These are phyloP conservation scores for Scaeva pyrastri DNA, from an alignment of 2,888 invertebrate species.

Conservation along the genomic window DNA sequence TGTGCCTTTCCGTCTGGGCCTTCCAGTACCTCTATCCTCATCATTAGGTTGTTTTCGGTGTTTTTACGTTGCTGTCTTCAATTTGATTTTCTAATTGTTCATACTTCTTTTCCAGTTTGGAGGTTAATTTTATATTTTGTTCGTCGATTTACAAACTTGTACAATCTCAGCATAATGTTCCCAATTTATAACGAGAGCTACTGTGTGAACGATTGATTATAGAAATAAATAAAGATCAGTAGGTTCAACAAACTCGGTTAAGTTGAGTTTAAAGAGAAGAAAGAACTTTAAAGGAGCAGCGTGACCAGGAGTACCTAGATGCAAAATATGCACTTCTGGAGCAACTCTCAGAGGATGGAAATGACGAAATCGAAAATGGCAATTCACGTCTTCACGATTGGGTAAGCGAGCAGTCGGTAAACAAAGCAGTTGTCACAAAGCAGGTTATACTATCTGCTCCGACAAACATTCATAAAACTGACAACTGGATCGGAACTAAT, in stretches of 20 bases:
- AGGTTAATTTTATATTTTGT: too few species aligned
- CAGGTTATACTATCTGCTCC: neutral
- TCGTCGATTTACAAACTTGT: too few species aligned
- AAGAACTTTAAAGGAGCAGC: neutral
- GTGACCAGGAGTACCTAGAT: conserved; percentile 7
- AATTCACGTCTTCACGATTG: neutral
- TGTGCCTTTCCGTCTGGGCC: too few species aligned
- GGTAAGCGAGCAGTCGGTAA: neutral
- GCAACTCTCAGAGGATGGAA: neutral
- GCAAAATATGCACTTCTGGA: neutral
- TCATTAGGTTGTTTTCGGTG: too few species aligned
- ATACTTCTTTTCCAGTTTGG: too few species aligned
- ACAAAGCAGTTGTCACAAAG: neutral
- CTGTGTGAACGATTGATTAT: too few species aligned
- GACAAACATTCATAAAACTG: neutral
- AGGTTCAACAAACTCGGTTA: neutral
- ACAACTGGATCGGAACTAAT: neutral
- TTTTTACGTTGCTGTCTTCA: too few species aligned
- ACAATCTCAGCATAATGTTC: too few species aligned
- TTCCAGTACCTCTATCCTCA: too few species aligned
- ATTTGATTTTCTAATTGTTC: too few species aligned
- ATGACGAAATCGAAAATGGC: neutral
- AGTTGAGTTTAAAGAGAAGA: neutral
- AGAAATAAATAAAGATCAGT: neutral
- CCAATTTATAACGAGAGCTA: too few species aligned